phyloP scores from a whole-genome alignment of 2,888 invertebrate species.

The Leptura quadrifasciata region DNA sequence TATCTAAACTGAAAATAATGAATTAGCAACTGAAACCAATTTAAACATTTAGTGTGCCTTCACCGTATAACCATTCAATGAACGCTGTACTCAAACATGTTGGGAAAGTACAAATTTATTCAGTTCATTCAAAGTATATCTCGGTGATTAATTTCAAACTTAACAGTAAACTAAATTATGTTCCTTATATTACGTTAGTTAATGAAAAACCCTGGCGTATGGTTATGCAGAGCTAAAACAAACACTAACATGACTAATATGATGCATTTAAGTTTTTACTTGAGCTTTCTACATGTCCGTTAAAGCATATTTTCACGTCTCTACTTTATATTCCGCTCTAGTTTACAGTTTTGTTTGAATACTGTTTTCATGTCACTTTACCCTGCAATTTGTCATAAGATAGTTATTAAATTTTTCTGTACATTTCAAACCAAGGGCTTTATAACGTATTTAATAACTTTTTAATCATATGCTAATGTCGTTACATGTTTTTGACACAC shows the following conservation, averaged over 20 bases:
- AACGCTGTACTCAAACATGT: too few species aligned
- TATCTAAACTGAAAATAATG: too few species aligned
- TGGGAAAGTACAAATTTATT: too few species aligned
- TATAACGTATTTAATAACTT: background rate
- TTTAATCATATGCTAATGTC: background rate
- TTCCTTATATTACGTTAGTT: background rate
- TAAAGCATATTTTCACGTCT: background rate
- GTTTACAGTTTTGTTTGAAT: conserved; percentile 2
- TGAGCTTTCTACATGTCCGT: background rate
- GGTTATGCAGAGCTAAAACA: background rate
- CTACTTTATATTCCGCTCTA: background rate
- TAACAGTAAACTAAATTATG: background rate
- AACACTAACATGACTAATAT: background rate
- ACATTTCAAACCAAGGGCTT: background rate
- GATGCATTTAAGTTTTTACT: background rate
- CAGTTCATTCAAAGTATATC: too few species aligned
- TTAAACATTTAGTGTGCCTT: too few species aligned
- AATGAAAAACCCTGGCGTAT: background rate
- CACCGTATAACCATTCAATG: too few species aligned
- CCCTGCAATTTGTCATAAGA: background rate
- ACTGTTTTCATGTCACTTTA: background rate
- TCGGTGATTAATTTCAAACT: too few species aligned
- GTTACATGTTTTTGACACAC: background rate
- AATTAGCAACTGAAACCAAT: too few species aligned
- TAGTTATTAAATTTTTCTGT: conserved; percentile 7